Evolutionary conservation across 2,113 vertebrate species (phyloP).

Genomic region (Copsychus sechellarum): DNA sequence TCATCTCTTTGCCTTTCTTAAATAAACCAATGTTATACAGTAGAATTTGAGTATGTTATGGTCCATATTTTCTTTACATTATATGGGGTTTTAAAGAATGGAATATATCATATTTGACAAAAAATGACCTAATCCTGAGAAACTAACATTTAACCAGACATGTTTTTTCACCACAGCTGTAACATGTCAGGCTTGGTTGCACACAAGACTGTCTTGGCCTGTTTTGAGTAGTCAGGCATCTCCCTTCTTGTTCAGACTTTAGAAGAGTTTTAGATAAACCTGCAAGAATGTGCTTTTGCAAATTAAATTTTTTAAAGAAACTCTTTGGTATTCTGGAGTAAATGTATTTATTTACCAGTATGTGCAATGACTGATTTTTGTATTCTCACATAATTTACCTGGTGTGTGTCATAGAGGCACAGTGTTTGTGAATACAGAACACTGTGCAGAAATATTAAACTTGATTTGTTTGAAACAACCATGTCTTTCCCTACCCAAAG

Average conservation of each 20-base stretch:
- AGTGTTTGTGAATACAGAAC: slow-evolving; percentile 79
- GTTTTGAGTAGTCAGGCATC: slow-evolving; percentile 71
- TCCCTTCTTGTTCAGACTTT: slow-evolving; percentile 71
- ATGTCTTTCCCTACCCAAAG: not conserved
- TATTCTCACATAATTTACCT: slow-evolving; percentile 76
- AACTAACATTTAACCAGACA: slow-evolving; percentile 66
- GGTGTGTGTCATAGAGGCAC: slow-evolving; percentile 75
- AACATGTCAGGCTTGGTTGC: slow-evolving; percentile 76
- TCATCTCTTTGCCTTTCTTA: slow-evolving; percentile 69
- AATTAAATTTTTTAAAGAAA: slow-evolving; percentile 68
- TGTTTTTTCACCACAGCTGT: slow-evolving; percentile 69
- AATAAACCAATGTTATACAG: not conserved
- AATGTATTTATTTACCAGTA: slow-evolving; percentile 75
- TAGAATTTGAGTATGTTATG: not conserved
- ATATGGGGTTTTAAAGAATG: not conserved
- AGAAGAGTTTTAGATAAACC: slow-evolving; percentile 79
- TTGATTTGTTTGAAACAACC: slow-evolving; percentile 65
- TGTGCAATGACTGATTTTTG: slow-evolving; percentile 74
- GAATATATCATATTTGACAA: not conserved
- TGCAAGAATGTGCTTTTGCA: slow-evolving; percentile 81
- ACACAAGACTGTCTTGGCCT: slow-evolving; percentile 76
- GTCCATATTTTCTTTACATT: not conserved
- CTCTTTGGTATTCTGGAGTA: slow-evolving; percentile 72
- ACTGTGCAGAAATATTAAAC: slow-evolving; percentile 78
- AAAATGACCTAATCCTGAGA: not conserved